These are phyloP conservation scores for Hoplostethus atlanticus DNA, from an alignment of 2,797 vertebrate genomes.

Conservation along the genomic window DNA sequence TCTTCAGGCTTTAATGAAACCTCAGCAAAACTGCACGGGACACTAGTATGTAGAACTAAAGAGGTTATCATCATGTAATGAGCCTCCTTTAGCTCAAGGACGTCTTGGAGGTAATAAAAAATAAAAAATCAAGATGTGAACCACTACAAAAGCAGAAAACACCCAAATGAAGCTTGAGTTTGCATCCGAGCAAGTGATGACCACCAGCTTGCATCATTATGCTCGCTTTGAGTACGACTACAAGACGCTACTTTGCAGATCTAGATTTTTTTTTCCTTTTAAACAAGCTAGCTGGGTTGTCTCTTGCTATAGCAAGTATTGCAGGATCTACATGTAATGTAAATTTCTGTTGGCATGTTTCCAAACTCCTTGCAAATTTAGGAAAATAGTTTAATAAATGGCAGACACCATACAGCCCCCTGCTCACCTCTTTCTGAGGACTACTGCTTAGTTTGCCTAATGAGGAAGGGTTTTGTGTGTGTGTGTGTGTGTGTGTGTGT, in stretches of 20 bases:
- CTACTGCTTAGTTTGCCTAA: conserved; percentile 61
- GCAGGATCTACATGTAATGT: conserved; percentile 18
- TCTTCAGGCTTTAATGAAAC: background rate
- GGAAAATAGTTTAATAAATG: conserved; percentile 62
- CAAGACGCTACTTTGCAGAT: conserved; percentile 8
- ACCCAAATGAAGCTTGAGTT: background rate
- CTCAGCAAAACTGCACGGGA: too few relatives aligned
- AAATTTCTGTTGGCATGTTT: conserved; percentile 44
- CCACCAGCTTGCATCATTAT: conserved; percentile 36
- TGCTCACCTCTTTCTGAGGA: conserved; percentile 55
- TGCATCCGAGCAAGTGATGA: conserved; percentile 23
- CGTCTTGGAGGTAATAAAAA: background rate
- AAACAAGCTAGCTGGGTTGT: conserved; percentile 29
- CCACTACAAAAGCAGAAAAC: conserved; percentile 1
- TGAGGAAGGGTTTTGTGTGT: conserved; percentile 45
- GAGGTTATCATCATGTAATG: conserved; percentile 6
- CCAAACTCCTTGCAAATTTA: conserved; percentile 60
- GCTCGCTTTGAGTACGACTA: conserved; percentile 11
- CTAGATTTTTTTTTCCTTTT: conserved; percentile 21
- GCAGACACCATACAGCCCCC: conserved; percentile 38
- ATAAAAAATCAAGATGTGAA: background rate
- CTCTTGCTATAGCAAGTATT: conserved; percentile 10
- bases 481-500: background rate
- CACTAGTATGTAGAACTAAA: conserved; percentile 12
- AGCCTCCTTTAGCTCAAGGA: conserved; percentile 5